Conservation (phyloP, 2,888 invertebrate species). For the Drosophila tripunctata region DNA sequence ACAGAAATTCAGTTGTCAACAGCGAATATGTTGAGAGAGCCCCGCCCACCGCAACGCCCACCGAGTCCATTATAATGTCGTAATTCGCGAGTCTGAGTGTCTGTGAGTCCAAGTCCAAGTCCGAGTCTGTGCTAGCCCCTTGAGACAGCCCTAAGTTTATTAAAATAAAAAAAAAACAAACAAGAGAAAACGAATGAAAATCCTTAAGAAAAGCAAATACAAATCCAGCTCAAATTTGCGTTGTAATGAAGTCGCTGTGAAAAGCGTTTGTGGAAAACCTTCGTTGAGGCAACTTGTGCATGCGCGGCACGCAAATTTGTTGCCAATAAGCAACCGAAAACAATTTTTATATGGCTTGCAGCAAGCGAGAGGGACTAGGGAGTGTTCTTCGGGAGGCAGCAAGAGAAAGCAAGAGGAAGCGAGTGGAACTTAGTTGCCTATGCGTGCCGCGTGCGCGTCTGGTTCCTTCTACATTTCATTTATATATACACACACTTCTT, state of each 20-base stretch:
- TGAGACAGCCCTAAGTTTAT: constrained; percentile 3
- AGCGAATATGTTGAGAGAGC: constrained; percentile 40
- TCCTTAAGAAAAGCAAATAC: background rate
- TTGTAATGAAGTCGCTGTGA: constrained; percentile 64
- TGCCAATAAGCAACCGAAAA: constrained; percentile 77
- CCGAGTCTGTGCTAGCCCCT: background rate
- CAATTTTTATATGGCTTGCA: constrained; percentile 66
- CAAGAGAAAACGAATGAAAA: background rate
- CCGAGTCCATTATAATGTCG: constrained; percentile 38
- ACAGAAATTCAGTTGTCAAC: constrained; percentile 65
- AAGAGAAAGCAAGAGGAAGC: background rate
- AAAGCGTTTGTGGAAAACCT: constrained; percentile 17
- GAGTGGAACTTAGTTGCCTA: constrained; percentile 55
- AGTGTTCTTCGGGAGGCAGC: background rate
- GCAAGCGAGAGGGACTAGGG: background rate
- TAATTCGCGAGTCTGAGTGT: constrained; percentile 11
- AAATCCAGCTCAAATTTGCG: constrained; percentile 43
- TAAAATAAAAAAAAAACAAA: constrained; percentile 7
- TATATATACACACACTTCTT: background rate
- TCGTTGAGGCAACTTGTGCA: constrained; percentile 39
- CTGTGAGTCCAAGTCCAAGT: background rate
- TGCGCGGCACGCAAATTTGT: constrained; percentile 75
- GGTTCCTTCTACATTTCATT: constrained; percentile 42
- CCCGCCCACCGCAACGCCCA: background rate
- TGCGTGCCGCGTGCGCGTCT: constrained; percentile 65